Evolutionary conservation across 2,888 invertebrate genomes (phyloP).

Genomic region (Lithophane ornitopus): DNA sequence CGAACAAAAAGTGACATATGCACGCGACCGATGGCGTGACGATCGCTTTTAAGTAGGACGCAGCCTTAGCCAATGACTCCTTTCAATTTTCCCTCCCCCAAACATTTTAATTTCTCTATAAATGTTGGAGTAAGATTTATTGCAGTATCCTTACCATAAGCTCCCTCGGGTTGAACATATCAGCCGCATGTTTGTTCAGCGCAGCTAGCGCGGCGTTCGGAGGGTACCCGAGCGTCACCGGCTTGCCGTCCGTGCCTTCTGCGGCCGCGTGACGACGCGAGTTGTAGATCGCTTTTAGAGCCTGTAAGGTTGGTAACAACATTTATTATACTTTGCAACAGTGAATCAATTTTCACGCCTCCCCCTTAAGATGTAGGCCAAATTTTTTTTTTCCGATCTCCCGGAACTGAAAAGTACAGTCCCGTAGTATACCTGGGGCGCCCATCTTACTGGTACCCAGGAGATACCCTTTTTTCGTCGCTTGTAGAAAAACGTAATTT

Average conservation of each 20-base stretch:
- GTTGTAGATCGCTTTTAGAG: constrained; percentile 92
- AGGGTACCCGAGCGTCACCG: constrained; percentile 94
- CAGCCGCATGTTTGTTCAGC: constrained; percentile 98
- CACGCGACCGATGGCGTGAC: no score
- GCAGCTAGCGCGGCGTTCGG: constrained; percentile 99
- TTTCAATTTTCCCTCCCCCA: fast-evolving
- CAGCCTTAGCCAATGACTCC: no score
- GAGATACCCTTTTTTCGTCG: no score
- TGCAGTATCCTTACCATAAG: constrained; percentile 92
- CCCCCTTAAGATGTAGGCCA: no score
- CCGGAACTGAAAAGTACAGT: no score
- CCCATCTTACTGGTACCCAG: no score
- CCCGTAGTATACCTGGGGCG: no score
- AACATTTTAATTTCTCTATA: not conserved
- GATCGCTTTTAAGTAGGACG: no score
- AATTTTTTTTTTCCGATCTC: no score
- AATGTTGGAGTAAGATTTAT: not conserved
- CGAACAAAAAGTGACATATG: no score
- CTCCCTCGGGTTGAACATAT: constrained; percentile 97
- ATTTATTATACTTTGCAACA: not conserved
- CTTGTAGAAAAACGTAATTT: no score
- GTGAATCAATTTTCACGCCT: no score
- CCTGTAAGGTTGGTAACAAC: constrained; percentile 77
- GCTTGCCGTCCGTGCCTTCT: constrained; percentile 87
- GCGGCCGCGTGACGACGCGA: constrained; percentile 91